Conservation (phyloP, 2,113 vertebrate genomes). For the Podarcis raffonei region DNA sequence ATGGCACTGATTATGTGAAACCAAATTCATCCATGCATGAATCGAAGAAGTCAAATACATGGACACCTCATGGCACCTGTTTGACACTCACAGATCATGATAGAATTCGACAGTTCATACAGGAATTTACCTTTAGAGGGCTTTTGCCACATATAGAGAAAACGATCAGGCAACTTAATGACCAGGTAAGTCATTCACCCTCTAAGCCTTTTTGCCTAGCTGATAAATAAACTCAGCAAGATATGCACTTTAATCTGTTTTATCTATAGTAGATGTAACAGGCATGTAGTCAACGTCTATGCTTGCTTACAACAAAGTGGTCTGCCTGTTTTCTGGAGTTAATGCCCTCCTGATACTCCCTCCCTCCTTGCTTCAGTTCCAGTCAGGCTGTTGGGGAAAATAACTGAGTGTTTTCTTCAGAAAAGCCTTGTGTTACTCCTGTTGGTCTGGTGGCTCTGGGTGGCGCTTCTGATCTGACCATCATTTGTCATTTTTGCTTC, state of each 20-base stretch:
- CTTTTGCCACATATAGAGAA: conserved; percentile 96
- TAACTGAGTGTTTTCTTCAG: too few relatives aligned
- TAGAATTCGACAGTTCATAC: conserved; percentile 94
- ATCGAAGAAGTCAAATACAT: conserved; percentile 74
- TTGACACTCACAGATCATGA: conserved; percentile 95
- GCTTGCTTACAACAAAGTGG: not conserved
- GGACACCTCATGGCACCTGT: conserved; percentile 83
- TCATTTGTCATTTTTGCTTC: too few relatives aligned
- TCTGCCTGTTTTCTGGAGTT: not conserved
- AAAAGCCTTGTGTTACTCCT: too few relatives aligned
- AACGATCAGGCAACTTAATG: conserved; percentile 95
- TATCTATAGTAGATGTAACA: not conserved
- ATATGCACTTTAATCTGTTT: not conserved
- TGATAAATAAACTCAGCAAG: not conserved
- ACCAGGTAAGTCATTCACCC: conserved; percentile 84
- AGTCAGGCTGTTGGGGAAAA: too few relatives aligned
- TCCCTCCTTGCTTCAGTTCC: too few relatives aligned
- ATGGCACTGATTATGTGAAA: conserved; percentile 73
- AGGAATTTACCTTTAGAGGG: conserved; percentile 96
- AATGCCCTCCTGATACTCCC: not conserved
- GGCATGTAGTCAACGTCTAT: not conserved
- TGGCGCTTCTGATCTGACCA: too few relatives aligned
- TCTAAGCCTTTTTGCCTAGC: not conserved
- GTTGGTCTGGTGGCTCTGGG: too few relatives aligned
- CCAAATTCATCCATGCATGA: conserved; percentile 65